These are phyloP conservation scores for Diaprepes abbreviatus DNA, from an alignment of 2,888 invertebrate genomes.

Conservation along the genomic window DNA sequence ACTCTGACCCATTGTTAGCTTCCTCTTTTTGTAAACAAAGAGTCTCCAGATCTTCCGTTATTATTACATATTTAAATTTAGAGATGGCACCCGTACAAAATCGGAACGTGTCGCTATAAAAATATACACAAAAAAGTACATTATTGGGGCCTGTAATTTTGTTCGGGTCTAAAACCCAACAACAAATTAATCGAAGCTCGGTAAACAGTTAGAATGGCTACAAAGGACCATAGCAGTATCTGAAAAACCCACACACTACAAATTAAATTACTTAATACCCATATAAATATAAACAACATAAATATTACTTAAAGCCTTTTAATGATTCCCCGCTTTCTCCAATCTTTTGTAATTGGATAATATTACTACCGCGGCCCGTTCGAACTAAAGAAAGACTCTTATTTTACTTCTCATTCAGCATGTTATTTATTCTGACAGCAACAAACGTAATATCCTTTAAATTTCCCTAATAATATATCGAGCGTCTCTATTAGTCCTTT, in stretches of 20 bases:
- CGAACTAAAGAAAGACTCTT: background rate
- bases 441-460: constrained; percentile 13
- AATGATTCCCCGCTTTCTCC: background rate
- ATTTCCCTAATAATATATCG: constrained; percentile 15
- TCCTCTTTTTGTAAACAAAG: no score
- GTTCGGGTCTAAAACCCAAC: no score
- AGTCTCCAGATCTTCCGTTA: no score
- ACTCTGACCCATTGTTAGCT: no score
- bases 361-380: constrained; percentile 18
- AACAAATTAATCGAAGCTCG: no score
- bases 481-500: constrained; percentile 12
- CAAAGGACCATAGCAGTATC: no score
- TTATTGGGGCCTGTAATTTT: no score
- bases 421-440: constrained; percentile 8
- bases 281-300: constrained; percentile 1
- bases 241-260: background rate
- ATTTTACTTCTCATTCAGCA: background rate
- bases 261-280: background rate
- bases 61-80: no score
- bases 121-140: no score
- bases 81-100: no score
- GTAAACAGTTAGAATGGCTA: no score
- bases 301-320: background rate
- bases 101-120: no score
- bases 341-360: constrained; percentile 38